These are phyloP conservation scores for Coenonympha glycerion DNA, from an alignment of 2,888 invertebrate genomes.

Conservation along the genomic window DNA sequence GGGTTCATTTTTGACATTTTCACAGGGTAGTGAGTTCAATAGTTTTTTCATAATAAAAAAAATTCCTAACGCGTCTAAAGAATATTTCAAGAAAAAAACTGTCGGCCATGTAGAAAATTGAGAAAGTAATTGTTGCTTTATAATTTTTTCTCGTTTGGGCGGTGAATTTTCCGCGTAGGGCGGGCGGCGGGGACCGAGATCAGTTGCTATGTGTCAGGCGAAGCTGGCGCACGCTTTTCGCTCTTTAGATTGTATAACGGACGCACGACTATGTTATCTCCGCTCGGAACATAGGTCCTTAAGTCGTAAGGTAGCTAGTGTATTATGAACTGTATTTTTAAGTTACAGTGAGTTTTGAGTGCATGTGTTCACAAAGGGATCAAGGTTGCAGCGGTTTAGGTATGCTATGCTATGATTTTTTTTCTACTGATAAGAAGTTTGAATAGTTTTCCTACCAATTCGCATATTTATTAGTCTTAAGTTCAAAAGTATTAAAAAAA, in stretches of 20 bases:
- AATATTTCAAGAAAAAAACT: no score
- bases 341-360: constrained; percentile 12
- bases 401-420: constrained; percentile 2
- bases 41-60: no score
- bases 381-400: constrained; percentile 14
- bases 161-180: constrained; percentile 50
- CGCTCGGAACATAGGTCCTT: constrained; percentile 7
- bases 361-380: constrained; percentile 8
- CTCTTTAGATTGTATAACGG: not conserved
- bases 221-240: constrained; percentile 39
- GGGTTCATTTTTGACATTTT: no score
- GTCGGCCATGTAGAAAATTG: no score
- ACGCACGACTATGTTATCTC: constrained; percentile 11
- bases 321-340: constrained; percentile 6
- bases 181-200: constrained; percentile 57
- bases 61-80: no score
- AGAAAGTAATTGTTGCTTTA: constrained; percentile 1
- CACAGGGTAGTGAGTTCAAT: no score
- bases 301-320: constrained; percentile 14
- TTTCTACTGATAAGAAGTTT: constrained; percentile 10
- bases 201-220: constrained; percentile 56
- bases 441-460: constrained; percentile 4
- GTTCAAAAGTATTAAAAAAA: no score
- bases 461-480: constrained; percentile 2
- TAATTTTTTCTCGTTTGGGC: constrained; percentile 57